Evolutionary conservation across 2,797 vertebrate species (phyloP).

Genomic region (Platalea minor): DNA sequence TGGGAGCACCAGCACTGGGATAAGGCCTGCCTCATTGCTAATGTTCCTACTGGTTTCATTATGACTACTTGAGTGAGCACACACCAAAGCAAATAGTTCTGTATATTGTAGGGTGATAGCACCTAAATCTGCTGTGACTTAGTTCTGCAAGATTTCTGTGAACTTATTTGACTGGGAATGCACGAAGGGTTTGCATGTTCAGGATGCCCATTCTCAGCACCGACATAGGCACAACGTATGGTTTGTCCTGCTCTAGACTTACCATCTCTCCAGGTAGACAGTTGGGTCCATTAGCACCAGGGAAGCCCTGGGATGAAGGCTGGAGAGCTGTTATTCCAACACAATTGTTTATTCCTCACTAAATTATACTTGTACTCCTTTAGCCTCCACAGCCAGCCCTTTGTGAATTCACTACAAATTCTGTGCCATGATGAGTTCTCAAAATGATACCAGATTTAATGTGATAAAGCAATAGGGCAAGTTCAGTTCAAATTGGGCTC

Average conservation of each 20-base stretch:
- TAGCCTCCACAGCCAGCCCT: neutral
- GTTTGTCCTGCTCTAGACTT: neutral
- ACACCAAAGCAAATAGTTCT: neutral
- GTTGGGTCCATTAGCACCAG: slow-evolving; percentile 72
- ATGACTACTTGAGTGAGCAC: neutral
- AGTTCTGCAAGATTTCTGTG: neutral
- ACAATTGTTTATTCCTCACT: neutral
- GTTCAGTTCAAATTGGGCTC: neutral
- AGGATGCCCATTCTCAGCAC: neutral
- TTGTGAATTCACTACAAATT: neutral
- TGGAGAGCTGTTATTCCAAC: neutral
- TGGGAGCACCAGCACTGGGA: neutral
- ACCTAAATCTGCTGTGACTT: neutral
- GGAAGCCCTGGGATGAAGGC: slow-evolving; percentile 70
- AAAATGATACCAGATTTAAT: neutral
- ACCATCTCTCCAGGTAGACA: slow-evolving; percentile 77
- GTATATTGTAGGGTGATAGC: neutral
- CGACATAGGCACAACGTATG: rapidly evolving
- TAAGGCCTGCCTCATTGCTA: neutral
- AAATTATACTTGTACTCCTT: neutral
- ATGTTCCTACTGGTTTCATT: neutral
- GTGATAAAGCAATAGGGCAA: neutral
- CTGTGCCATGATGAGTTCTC: neutral
- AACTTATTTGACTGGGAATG: neutral
- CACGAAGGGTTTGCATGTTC: neutral